phyloP scores from a whole-genome alignment of 2,888 invertebrate species.

The Metacarcinus magister region DNA sequence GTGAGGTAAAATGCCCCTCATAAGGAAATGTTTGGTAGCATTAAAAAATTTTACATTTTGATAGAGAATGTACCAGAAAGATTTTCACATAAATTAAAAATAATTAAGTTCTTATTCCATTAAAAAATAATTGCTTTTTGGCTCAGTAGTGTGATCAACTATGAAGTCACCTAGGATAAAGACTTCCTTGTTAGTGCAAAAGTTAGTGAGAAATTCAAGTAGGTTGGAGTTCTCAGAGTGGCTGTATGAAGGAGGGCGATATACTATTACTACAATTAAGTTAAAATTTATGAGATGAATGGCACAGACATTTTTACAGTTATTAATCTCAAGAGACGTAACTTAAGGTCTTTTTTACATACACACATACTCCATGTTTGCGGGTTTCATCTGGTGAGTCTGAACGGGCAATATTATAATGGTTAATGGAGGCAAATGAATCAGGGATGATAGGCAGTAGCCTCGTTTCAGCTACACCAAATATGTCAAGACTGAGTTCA shows the following conservation, averaged over 20 bases:
- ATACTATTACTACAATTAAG: background rate
- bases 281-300: background rate
- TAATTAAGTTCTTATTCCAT: too few species aligned
- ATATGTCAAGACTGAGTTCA: conserved; percentile 9
- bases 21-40: too few species aligned
- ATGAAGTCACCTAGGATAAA: too few species aligned
- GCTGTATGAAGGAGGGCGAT: background rate
- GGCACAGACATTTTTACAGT: background rate
- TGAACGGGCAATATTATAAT: background rate
- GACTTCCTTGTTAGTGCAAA: too few species aligned
- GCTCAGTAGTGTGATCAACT: too few species aligned
- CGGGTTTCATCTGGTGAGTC: background rate
- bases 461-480: conserved; percentile 33
- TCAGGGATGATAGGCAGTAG: background rate
- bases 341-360: background rate
- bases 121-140: too few species aligned
- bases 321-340: background rate
- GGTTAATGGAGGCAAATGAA: background rate
- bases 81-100: too few species aligned
- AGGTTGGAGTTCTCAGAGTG: background rate
- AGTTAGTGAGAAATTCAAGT: too few species aligned
- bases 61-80: too few species aligned
- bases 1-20: too few species aligned
- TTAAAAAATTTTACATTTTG: too few species aligned
- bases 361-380: background rate